Base-by-base conservation (phyloP, 53 echinoderm and acorn worm species). In the Mesocentrotus franciscanus region DNA sequence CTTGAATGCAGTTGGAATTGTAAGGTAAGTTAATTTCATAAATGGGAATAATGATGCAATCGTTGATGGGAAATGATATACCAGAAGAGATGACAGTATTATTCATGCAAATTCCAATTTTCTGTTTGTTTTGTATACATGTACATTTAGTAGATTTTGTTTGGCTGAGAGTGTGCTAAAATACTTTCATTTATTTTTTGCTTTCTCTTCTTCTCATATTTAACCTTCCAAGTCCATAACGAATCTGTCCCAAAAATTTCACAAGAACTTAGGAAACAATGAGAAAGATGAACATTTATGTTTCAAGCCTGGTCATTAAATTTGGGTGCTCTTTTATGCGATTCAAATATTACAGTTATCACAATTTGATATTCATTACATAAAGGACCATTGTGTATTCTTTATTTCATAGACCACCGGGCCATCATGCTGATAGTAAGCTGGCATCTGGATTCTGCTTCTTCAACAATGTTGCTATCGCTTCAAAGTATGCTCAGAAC, bases 391-490 rank as follows among this genome's bases (percentile, higher is more conserved):
- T 76, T 84, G 36, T 55, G 49, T 84, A 9, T 55, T 39, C 33
- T 84, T 84, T 20, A 42, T 27, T 58, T 58, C 20, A 10, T 87
- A 99, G 99, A 94, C 99, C 99, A 20, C 99, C 99, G 1, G 99
- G 99, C 90, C 99, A 99, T 74, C 99, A 99, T 96, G 99, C 99
- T 55, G 98, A 97, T 61, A 39, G 79, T 76, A 72, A 95, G 42
- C 78, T 78, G 11, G 96, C 97, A 12, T 95, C 97, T 96, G 99
- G 99, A 22, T 99, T 99, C 92, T 99, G 99, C 55, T 97, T 99
- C 95, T 99, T 99, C 96, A 99, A 99, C 96, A 96, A 96, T 39
- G 97, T 97, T 68, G 97, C 99, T 26, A 66, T 99, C 60, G 99
- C 98, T 56, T 96, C 97, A 57, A 97, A 94, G 90, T 97, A 98